Evolutionary conservation across 35 echinoderm and acorn worm genomes (phyloP).

Genomic region (Heliocidaris erythrogramma): DNA sequence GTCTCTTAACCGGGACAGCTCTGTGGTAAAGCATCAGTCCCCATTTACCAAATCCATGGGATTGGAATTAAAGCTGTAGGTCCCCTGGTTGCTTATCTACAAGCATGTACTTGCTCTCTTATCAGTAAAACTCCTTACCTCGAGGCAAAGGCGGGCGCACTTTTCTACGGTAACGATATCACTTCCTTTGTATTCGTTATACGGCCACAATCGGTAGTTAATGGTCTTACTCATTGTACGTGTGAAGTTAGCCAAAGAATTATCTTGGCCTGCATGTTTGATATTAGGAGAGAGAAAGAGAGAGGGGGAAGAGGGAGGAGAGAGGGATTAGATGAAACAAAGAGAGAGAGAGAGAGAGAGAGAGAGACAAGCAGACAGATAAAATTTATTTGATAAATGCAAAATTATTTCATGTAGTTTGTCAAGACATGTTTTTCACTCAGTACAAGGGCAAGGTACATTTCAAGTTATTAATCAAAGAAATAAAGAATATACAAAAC

Average conservation of each 20-base stretch:
- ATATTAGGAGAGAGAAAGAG: neutral
- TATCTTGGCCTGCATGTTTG: neutral
- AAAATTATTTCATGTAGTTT: too few relatives aligned
- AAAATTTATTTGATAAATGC: too few relatives aligned
- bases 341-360: too few relatives aligned
- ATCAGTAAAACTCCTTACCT: neutral
- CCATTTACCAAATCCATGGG: neutral
- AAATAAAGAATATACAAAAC: too few relatives aligned
- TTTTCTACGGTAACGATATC: constrained; percentile 45
- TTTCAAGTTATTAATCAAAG: too few relatives aligned
- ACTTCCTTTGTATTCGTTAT: neutral
- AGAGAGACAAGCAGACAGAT: neutral
- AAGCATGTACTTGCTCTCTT: too few relatives aligned
- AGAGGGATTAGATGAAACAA: neutral
- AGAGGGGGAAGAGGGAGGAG: neutral
- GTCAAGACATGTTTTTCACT: too few relatives aligned
- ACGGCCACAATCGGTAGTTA: constrained; percentile 44
- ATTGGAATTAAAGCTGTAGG: neutral
- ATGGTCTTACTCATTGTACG: constrained; percentile 39
- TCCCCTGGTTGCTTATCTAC: too few relatives aligned
- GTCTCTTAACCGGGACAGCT: too few relatives aligned
- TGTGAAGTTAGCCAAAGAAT: constrained; percentile 42
- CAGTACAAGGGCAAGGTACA: too few relatives aligned
- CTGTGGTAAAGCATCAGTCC: neutral
- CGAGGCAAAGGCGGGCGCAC: constrained; percentile 41